Conservation (phyloP, 2,888 invertebrate genomes). For the Eristalinus aeneus region DNA sequence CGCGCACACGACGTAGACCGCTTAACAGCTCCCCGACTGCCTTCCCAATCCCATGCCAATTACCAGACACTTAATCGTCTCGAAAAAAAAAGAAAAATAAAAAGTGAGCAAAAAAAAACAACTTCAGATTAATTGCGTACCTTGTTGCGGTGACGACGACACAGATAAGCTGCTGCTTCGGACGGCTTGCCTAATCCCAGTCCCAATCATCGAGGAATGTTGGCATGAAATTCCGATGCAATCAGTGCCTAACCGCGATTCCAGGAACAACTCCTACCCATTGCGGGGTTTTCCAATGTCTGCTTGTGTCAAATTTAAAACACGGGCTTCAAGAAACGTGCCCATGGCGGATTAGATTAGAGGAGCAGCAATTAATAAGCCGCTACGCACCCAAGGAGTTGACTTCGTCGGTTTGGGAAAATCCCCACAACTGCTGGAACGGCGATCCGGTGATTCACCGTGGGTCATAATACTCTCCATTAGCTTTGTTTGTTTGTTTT, state of each 20-base stretch:
- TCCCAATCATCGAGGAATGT: neutral
- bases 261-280: neutral
- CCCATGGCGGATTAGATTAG: neutral
- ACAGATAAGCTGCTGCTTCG: neutral
- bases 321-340: neutral
- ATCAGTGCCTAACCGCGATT: neutral
- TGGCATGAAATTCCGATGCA: neutral
- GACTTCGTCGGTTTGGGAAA: conserved; percentile 13
- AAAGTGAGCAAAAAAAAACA: neutral
- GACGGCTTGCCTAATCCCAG: neutral
- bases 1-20: neutral
- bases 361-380: neutral
- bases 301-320: neutral
- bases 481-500: conserved; percentile 1
- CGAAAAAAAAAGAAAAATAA: neutral
- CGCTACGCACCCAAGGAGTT: conserved; percentile 8
- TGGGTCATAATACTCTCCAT: neutral
- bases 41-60: neutral
- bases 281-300: neutral
- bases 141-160: conserved; percentile 2
- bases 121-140: conserved; percentile 16
- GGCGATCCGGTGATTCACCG: conserved; percentile 34
- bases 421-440: neutral
- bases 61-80: conserved; percentile 14
- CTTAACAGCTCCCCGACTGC: neutral